Conservation (phyloP, 2,888 invertebrate genomes). For the Pristionchus fissidentatus region DNA sequence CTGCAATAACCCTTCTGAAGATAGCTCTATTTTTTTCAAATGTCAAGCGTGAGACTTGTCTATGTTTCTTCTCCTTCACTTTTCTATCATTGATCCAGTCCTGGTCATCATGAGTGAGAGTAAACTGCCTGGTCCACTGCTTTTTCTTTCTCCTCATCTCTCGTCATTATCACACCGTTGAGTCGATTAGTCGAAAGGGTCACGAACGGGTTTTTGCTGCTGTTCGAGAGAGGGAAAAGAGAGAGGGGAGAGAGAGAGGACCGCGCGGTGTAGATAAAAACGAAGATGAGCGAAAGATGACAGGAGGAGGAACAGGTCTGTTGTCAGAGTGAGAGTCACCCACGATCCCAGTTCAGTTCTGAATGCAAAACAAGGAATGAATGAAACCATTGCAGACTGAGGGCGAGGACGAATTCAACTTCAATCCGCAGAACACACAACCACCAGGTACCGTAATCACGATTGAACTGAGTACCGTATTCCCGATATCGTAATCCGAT, state of each 20-base stretch:
- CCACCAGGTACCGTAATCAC: neutral
- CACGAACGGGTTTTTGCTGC: constrained; percentile 38
- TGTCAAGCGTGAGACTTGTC: neutral
- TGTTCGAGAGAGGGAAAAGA: constrained; percentile 11
- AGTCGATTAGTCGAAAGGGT: constrained; percentile 44
- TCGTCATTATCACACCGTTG: constrained; percentile 38
- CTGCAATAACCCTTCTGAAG: neutral
- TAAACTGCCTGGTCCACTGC: too few relatives aligned
- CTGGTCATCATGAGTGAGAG: constrained; percentile 11
- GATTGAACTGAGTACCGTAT: too few relatives aligned
- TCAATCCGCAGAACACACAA: constrained; percentile 6
- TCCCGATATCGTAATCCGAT: too few relatives aligned
- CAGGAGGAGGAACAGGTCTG: constrained; percentile 24
- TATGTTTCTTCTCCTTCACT: neutral
- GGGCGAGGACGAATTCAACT: neutral
- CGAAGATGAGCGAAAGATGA: constrained; percentile 1
- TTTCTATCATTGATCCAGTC: too few relatives aligned
- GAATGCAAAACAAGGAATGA: neutral
- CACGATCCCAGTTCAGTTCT: neutral
- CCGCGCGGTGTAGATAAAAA: constrained; percentile 35
- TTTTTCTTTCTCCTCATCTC: neutral
- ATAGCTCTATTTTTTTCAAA: neutral
- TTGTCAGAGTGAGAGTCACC: neutral
- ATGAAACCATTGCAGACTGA: neutral
- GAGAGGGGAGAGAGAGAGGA: constrained; percentile 21